phyloP scores from a whole-genome alignment of 1,140 invertebrate genomes.

The Chlorops oryzae region DNA sequence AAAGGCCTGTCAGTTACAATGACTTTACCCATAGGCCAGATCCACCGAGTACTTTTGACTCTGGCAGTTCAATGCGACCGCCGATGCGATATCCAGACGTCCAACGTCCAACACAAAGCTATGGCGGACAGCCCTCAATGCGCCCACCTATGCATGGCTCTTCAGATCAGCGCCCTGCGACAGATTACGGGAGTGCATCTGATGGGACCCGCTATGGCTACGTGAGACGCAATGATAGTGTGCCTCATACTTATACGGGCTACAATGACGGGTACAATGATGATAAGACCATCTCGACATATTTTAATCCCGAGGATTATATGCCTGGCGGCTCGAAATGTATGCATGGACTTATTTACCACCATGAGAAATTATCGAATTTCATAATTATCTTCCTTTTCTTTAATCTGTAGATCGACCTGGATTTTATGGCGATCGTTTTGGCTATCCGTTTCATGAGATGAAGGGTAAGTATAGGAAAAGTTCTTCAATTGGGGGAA shows the following conservation, averaged over 20 bases:
- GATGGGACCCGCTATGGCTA: conserved; percentile 27
- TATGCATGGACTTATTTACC: conserved; percentile 6
- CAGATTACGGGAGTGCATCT: conserved; percentile 10
- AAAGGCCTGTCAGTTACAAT: no score
- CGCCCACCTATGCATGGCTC: conserved; percentile 2
- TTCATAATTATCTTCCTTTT: no score
- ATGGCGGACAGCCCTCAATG: not conserved
- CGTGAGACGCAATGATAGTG: conserved; percentile 36
- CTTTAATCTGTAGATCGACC: conserved; percentile 10
- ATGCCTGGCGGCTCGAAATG: conserved; percentile 16
- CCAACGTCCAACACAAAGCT: not conserved
- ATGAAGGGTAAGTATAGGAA: conserved; percentile 30
- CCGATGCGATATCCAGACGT: conserved; percentile 7
- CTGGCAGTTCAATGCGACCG: conserved; percentile 22
- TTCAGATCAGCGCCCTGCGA: no score
- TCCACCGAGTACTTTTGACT: conserved; percentile 24
- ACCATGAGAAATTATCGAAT: not conserved
- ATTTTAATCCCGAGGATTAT: conserved; percentile 46
- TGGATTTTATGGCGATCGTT: conserved; percentile 19
- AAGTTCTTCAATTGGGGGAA: not conserved
- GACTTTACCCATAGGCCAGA: conserved; percentile 42
- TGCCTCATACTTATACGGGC: conserved; percentile 12
- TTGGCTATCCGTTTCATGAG: conserved; percentile 28
- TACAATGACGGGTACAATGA: conserved; percentile 32
- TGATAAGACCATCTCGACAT: conserved; percentile 43